Evolutionary conservation across 2,113 vertebrate species (phyloP), one percentile per base, ranked within the genome.

Genomic region (Phasianus colchicus): DNA sequence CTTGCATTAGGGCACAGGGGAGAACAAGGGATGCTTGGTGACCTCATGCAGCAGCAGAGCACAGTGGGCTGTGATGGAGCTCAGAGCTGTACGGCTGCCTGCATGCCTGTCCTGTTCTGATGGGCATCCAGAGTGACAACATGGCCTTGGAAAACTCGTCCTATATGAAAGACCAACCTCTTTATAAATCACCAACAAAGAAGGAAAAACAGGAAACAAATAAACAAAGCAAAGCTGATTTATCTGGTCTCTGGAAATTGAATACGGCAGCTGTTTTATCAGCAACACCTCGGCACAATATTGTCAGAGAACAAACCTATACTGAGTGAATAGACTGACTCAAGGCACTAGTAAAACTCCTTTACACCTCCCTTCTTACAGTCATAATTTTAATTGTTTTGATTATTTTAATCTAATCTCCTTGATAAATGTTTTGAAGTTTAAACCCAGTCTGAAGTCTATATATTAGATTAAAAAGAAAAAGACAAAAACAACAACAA

Each of bases 381-480:
- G 54, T 43, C 80, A 89, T 86, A 55, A 93, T 84, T 96, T 79
- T 67, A 94, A 96, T 91, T 91, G 93, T 94, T 95, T 95, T 88
- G 89, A 84, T 97, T 95, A 92, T 92, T 96, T 94, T 83, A 70
- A 82, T 79, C 82, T 97, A 95, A 96, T 96, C 86, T 86, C 72
- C 85, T 86, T 92, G 96, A 96, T 85, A 93, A 96, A 94, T n/a
- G 50, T 84, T 94, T 88, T 75, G 55, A 93, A 95, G 89, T 88
- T 74, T 80, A 96, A 96, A 94, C 34, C 74, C 15, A 92, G 92
- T 86, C 79, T 63, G 52, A 65, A 72, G 89, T 89, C 80, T 15
- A 19, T 36, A 75, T 1, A 0, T 48, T 87, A 66, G 13, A 34
- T 52, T 5, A 21, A 45, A 69, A 47, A 60, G 19, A 45, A n/a